Evolutionary conservation across 2,888 invertebrate genomes (phyloP).

Genomic region (Hirtodrosophila histrioides): DNA sequence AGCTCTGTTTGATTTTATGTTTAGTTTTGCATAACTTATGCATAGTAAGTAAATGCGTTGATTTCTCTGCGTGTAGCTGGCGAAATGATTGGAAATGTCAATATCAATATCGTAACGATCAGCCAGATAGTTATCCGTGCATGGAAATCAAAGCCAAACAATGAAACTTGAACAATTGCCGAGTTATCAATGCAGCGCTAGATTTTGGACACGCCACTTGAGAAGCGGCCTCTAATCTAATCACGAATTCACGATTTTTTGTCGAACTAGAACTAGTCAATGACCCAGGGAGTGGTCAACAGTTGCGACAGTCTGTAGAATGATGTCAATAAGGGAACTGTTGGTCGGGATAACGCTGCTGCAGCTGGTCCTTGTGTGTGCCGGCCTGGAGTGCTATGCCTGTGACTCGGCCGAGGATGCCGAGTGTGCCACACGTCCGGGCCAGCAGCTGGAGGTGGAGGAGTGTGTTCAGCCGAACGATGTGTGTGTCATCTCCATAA

Average conservation of each 20-base stretch:
- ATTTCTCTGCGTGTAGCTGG: too few relatives aligned
- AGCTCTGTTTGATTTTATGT: too few relatives aligned
- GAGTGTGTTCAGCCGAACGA: conserved; percentile 65
- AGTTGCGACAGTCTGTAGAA: conserved; percentile 8
- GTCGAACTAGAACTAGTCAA: conserved; percentile 1
- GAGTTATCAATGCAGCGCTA: neutral
- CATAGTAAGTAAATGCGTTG: too few relatives aligned
- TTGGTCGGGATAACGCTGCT: conserved; percentile 9
- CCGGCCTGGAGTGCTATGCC: conserved; percentile 73
- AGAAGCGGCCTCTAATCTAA: conserved; percentile 64
- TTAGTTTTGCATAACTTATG: too few relatives aligned
- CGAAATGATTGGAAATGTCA: neutral
- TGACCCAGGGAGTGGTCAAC: neutral
- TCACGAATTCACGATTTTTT: conserved; percentile 38
- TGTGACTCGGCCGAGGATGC: conserved; percentile 73
- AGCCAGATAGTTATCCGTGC: neutral
- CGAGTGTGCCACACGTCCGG: conserved; percentile 79
- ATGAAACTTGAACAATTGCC: conserved; percentile 21
- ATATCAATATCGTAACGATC: conserved; percentile 11
- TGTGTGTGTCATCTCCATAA: conserved; percentile 74
- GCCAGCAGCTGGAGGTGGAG: conserved; percentile 77
- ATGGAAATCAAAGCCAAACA: conserved; percentile 22
- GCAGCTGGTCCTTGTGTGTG: conserved; percentile 11
- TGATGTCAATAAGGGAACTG: conserved; percentile 14
- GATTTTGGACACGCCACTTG: conserved; percentile 44